These are phyloP conservation scores for Dicranocentrus wangi DNA, from an alignment of 2,888 invertebrate genomes.

Conservation along the genomic window DNA sequence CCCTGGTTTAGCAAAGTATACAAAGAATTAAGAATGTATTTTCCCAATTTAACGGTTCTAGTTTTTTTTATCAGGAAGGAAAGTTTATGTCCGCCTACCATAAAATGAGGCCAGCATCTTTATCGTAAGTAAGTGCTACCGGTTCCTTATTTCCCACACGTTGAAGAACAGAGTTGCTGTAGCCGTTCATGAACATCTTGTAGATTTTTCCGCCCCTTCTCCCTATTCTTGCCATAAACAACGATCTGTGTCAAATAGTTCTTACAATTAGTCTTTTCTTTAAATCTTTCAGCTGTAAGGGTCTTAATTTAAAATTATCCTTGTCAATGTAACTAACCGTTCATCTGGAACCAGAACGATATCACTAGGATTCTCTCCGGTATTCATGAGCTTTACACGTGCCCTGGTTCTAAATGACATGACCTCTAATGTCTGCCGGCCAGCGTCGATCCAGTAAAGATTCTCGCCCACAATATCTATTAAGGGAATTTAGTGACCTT, in stretches of 20 bases:
- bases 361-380: slow-evolving; percentile 79
- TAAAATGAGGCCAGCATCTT: slow-evolving; percentile 79
- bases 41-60: background rate
- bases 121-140: slow-evolving; percentile 78
- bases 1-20: slow-evolving; percentile 56
- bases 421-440: slow-evolving; percentile 80
- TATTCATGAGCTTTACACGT: slow-evolving; percentile 79
- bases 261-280: background rate
- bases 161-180: slow-evolving; percentile 76
- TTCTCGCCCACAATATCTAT: slow-evolving; percentile 83
- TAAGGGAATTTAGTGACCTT: no score
- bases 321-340: slow-evolving; percentile 78
- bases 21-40: background rate
- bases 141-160: slow-evolving; percentile 77
- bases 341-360: slow-evolving; percentile 82
- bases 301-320: no score
- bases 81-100: no score
- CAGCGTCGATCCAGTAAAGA: slow-evolving; percentile 83
- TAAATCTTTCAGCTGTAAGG: no score
- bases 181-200: slow-evolving; percentile 82
- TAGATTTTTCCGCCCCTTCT: slow-evolving; percentile 77
- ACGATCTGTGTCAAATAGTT: slow-evolving; percentile 77
- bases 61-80: no score
- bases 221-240: slow-evolving; percentile 79
- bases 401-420: slow-evolving; percentile 79